Evolutionary conservation across 2,797 vertebrate species (phyloP).

Genomic region (Podargus strigoides): DNA sequence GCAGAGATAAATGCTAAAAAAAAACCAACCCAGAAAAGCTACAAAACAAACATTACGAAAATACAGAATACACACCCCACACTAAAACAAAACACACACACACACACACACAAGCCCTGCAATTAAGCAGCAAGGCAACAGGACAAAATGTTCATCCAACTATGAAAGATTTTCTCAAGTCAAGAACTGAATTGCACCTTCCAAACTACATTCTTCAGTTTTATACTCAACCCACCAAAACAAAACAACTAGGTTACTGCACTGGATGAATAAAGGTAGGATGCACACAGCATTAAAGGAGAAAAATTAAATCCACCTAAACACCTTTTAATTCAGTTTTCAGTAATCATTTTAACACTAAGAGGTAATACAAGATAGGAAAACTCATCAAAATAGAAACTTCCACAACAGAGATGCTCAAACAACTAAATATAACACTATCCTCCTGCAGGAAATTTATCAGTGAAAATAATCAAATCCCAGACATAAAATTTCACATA

Average conservation of each 20-base stretch:
- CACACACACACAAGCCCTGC: neutral
- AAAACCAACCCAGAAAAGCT: rapidly evolving
- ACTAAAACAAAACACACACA: neutral
- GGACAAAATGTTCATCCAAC: neutral
- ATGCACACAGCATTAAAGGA: neutral
- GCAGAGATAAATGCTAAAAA: neutral
- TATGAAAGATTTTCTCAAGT: neutral
- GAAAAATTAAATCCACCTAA: neutral
- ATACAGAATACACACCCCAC: neutral
- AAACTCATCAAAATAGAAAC: neutral
- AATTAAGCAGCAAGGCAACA: neutral
- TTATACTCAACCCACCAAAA: neutral
- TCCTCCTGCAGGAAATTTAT: neutral
- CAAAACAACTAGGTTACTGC: neutral
- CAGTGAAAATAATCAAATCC: neutral
- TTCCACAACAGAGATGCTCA: neutral
- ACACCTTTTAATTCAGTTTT: neutral
- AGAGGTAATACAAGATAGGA: neutral
- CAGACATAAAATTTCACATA: neutral
- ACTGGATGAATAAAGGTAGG: neutral
- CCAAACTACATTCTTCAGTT: neutral
- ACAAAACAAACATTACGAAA: neutral
- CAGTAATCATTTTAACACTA: neutral
- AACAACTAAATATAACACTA: neutral
- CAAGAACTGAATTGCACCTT: neutral